These are phyloP conservation scores for Callospermophilus lateralis DNA, from an alignment of 2,113 vertebrate species.

Conservation along the genomic window DNA sequence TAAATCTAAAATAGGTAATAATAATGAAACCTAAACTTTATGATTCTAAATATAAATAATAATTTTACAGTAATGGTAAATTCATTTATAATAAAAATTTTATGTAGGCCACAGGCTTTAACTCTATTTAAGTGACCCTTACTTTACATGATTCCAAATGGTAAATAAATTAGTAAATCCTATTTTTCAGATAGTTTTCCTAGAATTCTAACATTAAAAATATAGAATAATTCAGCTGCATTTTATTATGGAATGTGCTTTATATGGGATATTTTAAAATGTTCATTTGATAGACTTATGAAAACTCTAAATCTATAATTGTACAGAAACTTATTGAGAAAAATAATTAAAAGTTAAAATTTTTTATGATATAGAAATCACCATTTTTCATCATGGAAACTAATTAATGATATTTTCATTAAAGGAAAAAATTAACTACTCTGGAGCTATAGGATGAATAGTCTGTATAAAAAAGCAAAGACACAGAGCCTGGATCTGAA, in stretches of 20 bases:
- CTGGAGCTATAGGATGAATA: background rate
- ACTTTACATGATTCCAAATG: background rate
- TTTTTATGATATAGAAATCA: background rate
- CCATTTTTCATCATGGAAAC: background rate
- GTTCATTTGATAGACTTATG: background rate
- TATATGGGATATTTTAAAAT: constrained; percentile 49
- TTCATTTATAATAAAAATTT: background rate
- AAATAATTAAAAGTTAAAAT: background rate
- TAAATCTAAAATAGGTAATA: background rate
- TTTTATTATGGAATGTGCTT: background rate
- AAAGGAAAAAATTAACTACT: background rate
- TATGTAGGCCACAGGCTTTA: background rate
- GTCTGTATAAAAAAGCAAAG: background rate
- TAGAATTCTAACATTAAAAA: background rate
- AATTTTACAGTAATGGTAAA: background rate
- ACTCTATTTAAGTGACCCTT: background rate
- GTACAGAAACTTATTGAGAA: background rate
- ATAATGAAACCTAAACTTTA: constrained; percentile 30
- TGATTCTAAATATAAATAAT: constrained; percentile 31
- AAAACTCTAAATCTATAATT: constrained; percentile 3
- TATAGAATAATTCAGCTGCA: background rate
- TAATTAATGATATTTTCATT: background rate
- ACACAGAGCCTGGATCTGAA: background rate
- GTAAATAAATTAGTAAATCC: background rate
- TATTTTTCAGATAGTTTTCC: constrained; percentile 18